Evolutionary conservation across 2,888 invertebrate genomes (phyloP), one percentile per base, ranked within the genome.

Genomic region (Empis stercorea): DNA sequence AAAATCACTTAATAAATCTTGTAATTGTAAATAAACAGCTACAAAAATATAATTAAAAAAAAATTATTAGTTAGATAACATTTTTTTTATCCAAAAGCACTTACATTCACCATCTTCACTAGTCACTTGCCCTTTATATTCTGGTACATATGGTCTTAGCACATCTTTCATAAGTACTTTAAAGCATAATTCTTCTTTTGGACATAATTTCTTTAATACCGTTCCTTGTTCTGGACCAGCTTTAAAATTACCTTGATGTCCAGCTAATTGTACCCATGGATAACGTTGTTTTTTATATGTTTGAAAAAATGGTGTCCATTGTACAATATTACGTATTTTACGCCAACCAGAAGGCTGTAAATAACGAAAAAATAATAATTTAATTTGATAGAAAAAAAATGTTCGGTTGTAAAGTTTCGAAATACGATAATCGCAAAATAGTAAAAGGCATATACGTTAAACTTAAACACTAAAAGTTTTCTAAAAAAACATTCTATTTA

Each of bases 301-400:
- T 72, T 94, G 94, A 66, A 94, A 88, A 76, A 95, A 95, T 37
- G 94, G 94, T 40, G 93, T 92, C 91, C 94, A 93, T 65, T 92
- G 91, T 23, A 95, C 92, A 48, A 93, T 91, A 65, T 89, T 93
- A 45, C 92, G 78, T 40, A 95, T 78, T 68, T 93, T 94, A 53
- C 89, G 78, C 94, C 94, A 95, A 64, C 91, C 88, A 23, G 91
- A 91, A 58, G 85, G 83, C 91, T 92, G 77, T 34, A 81, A 80
- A 2, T 17, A 39, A 20, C 13, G n/a, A 17, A 20, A 17, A 17
- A 39, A 32, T 32, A 32, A 34, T 34, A 13, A n/a, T 34, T 34
- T 34, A n/a, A n/a, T 34, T 34, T 34, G 3, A 32, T 32, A 32
- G 5, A 4, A 20, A 20, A 20, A 20, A 3, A 20, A 20, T n/a